Evolutionary conservation across 2,113 vertebrate species (phyloP).

Genomic region (Orycteropus afer): DNA sequence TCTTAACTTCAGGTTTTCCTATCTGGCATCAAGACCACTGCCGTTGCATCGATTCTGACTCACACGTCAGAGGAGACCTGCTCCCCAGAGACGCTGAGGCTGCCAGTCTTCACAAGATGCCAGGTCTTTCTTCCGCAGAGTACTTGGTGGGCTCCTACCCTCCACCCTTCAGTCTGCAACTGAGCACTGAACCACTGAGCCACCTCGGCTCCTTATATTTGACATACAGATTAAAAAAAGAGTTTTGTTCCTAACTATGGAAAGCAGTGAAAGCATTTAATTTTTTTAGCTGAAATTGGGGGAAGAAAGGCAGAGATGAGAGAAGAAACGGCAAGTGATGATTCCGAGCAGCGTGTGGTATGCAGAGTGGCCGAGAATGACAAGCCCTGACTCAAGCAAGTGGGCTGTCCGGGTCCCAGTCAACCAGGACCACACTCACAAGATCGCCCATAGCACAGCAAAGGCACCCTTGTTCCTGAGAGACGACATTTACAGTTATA

Average conservation of each 20-base stretch:
- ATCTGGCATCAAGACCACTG: neutral
- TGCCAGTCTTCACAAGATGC: neutral
- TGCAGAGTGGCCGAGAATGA: rapidly evolving
- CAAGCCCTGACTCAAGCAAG: constrained; percentile 28
- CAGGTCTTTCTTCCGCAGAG: neutral
- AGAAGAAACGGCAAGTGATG: neutral
- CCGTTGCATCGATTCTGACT: neutral
- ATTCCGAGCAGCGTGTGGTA: neutral
- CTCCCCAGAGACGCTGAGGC: neutral
- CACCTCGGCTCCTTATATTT: neutral
- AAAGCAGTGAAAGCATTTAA: neutral
- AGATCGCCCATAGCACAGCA: neutral
- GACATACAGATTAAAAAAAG: neutral
- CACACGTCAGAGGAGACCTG: neutral
- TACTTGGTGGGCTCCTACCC: neutral
- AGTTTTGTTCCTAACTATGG: neutral
- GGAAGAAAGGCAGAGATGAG: neutral
- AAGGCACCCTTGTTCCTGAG: neutral
- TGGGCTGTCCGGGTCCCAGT: constrained; percentile 24
- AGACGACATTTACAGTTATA: neutral
- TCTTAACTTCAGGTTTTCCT: neutral
- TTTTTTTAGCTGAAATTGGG: neutral
- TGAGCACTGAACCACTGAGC: neutral
- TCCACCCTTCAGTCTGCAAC: neutral
- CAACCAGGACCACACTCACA: constrained; percentile 17